These are phyloP conservation scores for Syngnathus acus DNA, from an alignment of 2,797 vertebrate genomes.

Conservation along the genomic window DNA sequence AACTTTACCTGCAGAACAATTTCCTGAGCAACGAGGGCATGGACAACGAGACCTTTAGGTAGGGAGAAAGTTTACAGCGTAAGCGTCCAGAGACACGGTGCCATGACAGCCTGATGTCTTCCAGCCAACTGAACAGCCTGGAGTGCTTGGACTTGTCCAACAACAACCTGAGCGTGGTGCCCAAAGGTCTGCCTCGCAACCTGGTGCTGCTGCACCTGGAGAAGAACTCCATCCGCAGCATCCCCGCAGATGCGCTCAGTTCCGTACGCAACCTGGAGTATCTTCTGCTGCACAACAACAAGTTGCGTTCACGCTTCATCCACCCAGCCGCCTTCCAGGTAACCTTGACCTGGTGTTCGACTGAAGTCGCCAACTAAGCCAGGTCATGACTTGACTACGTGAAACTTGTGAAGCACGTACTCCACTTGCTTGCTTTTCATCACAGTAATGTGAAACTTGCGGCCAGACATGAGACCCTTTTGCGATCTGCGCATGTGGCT, in stretches of 20 bases:
- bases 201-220: constrained; percentile 91
- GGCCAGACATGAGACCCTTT: too few relatives aligned
- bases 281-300: constrained; percentile 94
- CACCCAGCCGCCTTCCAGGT: constrained; percentile 81
- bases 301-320: constrained; percentile 82
- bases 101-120: background rate
- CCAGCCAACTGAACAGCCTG: constrained; percentile 79
- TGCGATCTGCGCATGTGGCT: background rate
- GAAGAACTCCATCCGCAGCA: constrained; percentile 84
- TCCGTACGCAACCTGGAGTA: constrained; percentile 89
- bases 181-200: constrained; percentile 84
- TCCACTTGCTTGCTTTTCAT: background rate
- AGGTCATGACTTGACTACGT: too few relatives aligned
- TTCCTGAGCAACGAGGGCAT: constrained; percentile 86
- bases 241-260: constrained; percentile 77
- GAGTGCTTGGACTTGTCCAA: constrained; percentile 95
- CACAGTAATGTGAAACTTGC: background rate
- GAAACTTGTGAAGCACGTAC: background rate
- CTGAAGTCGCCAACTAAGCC: too few relatives aligned
- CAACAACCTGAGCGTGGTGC: constrained; percentile 88
- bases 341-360: background rate
- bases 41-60: constrained; percentile 94
- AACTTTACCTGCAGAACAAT: constrained; percentile 94
- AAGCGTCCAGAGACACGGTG: background rate
- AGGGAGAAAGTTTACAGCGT: constrained; percentile 1